Base-by-base conservation (phyloP, 2,888 invertebrate species). In the Eupithecia vulgata region DNA sequence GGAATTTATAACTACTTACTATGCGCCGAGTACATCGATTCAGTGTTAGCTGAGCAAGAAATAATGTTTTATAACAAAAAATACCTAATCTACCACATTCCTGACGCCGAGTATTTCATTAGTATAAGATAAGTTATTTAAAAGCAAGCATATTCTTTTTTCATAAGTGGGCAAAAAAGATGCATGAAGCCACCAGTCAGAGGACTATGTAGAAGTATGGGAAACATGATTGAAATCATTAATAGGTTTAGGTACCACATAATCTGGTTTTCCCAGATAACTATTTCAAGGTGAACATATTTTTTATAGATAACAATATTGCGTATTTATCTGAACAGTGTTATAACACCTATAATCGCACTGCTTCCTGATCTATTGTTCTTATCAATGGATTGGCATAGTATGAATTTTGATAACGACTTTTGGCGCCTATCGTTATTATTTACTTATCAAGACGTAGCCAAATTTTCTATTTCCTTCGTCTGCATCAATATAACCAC, bases 361-460 rank as follows among this genome's bases (percentile, higher is more conserved):
- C 10, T 52, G 52, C 10, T 52, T 52, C 52, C 52, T 52, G 52
- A 52, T 52, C 52, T 52, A 48, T 48, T 48, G 52, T 52, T 52
- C 21, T 52, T 52, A 52, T 52, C 52, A 52, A 21, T 52, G 21
- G 52, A 52, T 52, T 52, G 52, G 10, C n/a, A 21, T 21, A 52
- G 48, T 21, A 52, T 21, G 52, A 21, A 52, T 21, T 21, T 52
- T 21, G 52, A 52, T 52, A 52, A 21, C 21, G 10, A 52, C n/a
- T 48, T n/a, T 48, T 52, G 52, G 52, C 52, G 52, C 21, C 52
- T 21, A n/a, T 48, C 48, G 7, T 48, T 48, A n/a, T n/a, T 48
- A 10, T 21, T 21, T 52, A 21, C 52, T n/a, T n/a, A 48, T 48
- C n/a, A 52, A 52, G 52, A 52, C 21, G 30, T 30, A 30, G 30